Conservation (phyloP, 2,888 invertebrate species). For the Smittia aterrima region DNA sequence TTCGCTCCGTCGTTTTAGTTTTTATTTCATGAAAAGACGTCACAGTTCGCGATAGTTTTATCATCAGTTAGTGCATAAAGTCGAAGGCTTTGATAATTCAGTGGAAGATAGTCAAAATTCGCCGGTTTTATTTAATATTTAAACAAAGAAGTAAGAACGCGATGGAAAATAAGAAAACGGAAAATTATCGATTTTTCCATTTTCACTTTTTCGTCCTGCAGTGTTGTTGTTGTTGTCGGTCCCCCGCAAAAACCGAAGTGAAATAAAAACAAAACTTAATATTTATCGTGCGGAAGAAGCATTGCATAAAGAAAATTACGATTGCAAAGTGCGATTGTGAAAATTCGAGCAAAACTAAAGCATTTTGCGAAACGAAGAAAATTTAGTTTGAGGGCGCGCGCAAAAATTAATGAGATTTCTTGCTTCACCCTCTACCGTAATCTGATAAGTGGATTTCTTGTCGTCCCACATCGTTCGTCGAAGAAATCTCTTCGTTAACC, state of each 20-base stretch:
- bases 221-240: slow-evolving; percentile 27
- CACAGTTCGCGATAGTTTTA: slow-evolving; percentile 2
- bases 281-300: neutral
- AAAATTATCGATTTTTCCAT: slow-evolving; percentile 38
- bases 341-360: neutral
- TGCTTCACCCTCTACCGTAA: neutral
- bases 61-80: neutral
- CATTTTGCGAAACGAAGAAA: neutral
- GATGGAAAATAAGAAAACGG: slow-evolving; percentile 20
- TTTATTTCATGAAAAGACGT: slow-evolving; percentile 20
- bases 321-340: neutral
- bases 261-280: neutral
- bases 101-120: neutral
- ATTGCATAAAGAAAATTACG: neutral
- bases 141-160: slow-evolving; percentile 8
- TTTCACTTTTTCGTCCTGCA: slow-evolving; percentile 26
- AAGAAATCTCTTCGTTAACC: slow-evolving; percentile 6
- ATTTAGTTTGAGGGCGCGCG: neutral
- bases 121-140: slow-evolving; percentile 21
- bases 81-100: neutral
- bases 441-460: slow-evolving; percentile 10
- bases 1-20: slow-evolving; percentile 19
- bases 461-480: neutral
- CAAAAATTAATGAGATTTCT: neutral
- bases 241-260: neutral